Evolutionary conservation across 2,888 invertebrate genomes (phyloP), one percentile per base, ranked within the genome.

Genomic region (Strigamia maritima): DNA sequence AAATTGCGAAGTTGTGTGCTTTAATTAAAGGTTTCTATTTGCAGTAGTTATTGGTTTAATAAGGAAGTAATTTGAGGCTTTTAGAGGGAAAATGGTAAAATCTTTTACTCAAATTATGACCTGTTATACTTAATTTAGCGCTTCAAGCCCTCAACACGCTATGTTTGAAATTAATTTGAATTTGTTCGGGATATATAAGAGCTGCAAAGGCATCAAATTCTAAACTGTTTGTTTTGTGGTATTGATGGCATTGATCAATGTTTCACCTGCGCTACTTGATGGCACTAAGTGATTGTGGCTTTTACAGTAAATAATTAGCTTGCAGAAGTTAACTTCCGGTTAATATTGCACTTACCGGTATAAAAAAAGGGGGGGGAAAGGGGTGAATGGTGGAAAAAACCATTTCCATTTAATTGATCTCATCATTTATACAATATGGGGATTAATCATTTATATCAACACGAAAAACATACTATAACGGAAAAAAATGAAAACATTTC

Each of bases 31-130:
- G 44, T 44, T 44, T 16, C 44, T 16, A 44, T 44, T 44, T 44
- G 16, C 12, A 44, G 6, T 44, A 16, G 44, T 44, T 44, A 44
- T 44, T 44, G 19, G 60, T 24, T 60, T 60, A 60, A 60, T 60
- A 60, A 60, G 60, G 60, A 60, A 60, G 60, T 60, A 60, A 60
- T 60, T 60, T 60, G 60, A 60, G n/a, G 24, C 60, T 60, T 31
- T 31, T 60, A 24, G 24, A 2, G 60, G 2, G 2, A 60, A 60
- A 24, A 10, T 2, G 60, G 24, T 10, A 60, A 60, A 19, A 60
- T 24, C 24, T 60, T 19, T 60, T n/a, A 60, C 22, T 60, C 10
- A 60, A 60, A 24, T 60, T 8, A 60, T 60, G 7, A 19, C 60
- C n/a, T 60, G 24, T 22, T 60, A 2, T 49, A n/a, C 22, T 60